Evolutionary conservation across 1,140 invertebrate genomes (phyloP).

Genomic region (Halotydeus destructor): DNA sequence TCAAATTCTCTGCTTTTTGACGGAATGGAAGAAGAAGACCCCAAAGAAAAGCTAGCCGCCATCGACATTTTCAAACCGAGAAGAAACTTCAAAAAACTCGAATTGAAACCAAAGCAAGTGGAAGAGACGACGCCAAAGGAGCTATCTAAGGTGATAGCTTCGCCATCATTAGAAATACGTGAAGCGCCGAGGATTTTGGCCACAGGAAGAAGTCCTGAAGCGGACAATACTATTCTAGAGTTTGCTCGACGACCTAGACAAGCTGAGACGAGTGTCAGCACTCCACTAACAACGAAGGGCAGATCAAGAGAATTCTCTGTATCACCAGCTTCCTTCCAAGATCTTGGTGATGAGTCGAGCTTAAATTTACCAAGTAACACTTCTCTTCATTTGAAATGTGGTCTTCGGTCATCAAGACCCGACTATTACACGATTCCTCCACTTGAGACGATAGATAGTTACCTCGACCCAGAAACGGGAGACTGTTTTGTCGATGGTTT

Average conservation of each 20-base stretch:
- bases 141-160: too few species aligned
- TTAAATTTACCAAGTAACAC: background rate
- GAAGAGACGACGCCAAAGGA: background rate
- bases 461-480: constrained; percentile 39
- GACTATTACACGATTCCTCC: constrained; percentile 71
- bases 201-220: background rate
- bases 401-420: constrained; percentile 27
- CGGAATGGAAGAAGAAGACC: constrained; percentile 30
- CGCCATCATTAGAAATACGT: background rate
- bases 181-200: background rate
- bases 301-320: background rate
- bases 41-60: constrained; percentile 23
- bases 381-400: constrained; percentile 7
- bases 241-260: background rate
- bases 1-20: constrained; percentile 27
- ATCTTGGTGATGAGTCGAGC: background rate
- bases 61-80: constrained; percentile 29
- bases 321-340: background rate
- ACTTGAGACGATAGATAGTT: constrained; percentile 42
- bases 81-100: constrained; percentile 33
- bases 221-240: background rate
- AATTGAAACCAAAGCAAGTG: constrained; percentile 21
- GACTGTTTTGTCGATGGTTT: constrained; percentile 70
- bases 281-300: too few species aligned
- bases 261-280: too few species aligned